phyloP scores from a whole-genome alignment of 92 coral and sea anemone genomes.

The Siderastrea radians region DNA sequence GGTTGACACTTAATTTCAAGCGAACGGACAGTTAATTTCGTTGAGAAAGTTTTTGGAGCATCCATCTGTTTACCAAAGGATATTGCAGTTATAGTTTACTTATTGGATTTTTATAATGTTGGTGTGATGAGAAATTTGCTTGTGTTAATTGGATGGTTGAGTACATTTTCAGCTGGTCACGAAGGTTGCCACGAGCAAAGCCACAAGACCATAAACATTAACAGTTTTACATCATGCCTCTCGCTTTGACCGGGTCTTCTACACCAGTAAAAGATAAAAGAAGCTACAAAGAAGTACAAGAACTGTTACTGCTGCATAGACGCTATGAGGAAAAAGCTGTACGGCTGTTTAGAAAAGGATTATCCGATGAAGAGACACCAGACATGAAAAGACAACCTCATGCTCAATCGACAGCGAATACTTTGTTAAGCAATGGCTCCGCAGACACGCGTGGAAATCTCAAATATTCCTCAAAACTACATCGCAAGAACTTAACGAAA shows the following conservation, averaged over 20 bases:
- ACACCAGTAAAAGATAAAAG: slow-evolving; percentile 15
- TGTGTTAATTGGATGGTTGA: background rate
- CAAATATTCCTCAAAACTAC: slow-evolving; percentile 32
- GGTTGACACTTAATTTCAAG: slow-evolving; percentile 23
- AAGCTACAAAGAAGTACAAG: slow-evolving; percentile 31
- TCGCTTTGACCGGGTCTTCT: slow-evolving; percentile 17
- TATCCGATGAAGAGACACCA: slow-evolving; percentile 43
- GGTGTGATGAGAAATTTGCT: slow-evolving; percentile 14
- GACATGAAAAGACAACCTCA: background rate
- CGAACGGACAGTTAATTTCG: background rate
- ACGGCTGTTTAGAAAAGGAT: slow-evolving; percentile 75
- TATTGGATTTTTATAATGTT: background rate
- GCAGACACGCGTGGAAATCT: slow-evolving; percentile 1
- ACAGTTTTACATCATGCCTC: slow-evolving; percentile 12
- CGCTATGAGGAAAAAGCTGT: slow-evolving; percentile 88
- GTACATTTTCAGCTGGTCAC: background rate
- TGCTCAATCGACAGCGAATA: background rate
- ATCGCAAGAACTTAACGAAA: slow-evolving; percentile 18
- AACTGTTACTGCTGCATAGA: slow-evolving; percentile 79
- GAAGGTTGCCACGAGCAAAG: background rate
- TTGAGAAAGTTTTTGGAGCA: background rate
- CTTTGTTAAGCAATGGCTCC: background rate
- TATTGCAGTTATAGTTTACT: slow-evolving; percentile 18
- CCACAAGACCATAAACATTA: background rate
- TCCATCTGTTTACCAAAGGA: slow-evolving; percentile 2